Base-by-base conservation (phyloP, 2,888 invertebrate species). In the Acleris cristana region DNA sequence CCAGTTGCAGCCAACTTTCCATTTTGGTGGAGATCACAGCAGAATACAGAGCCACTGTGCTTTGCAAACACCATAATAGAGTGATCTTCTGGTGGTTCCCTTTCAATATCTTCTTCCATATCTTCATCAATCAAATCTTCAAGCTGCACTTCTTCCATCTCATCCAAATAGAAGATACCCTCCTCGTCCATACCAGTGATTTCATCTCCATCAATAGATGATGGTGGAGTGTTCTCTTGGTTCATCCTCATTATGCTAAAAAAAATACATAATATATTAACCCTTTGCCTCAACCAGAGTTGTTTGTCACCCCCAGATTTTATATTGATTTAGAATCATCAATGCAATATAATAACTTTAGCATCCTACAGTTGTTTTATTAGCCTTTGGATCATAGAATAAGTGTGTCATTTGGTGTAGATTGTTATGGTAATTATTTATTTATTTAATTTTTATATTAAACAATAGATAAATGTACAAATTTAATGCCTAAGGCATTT, bases 1-100 rank as follows among this genome's bases (percentile, higher is more conserved):
- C 99, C 99, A 3, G 98, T 97, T 0, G 96, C 96, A 7, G 96
- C 97, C 62, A 96, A 79, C 66, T 94, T 94, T 34, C 95, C 95
- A 73, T 94, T 92, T 14, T 95, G 95, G 78, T 95, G 96, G 52
- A 97, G 79, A 72, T 95, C 94, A 76, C 96, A 95, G 74, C 95
- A 95, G 79, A 96, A 96, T 6, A 96, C 95, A 0, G 96, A 94
- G 0, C 94, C 94, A 78, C 80, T 77, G 78, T 97, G 97, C 75
- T 94, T 93, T 12, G 79, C 86, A 78, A 97, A 96, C 30, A 95
- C 94, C 44, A 94, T 76, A 54, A 85, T 77, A 0, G 96, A 93
- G 77, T 95, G 93, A 80, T 96, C 96, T 73, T 86, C 88, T 1
- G 86, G 87, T 8, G 84, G 85, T 54, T 89, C 86, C 76, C 89